Base-by-base conservation (phyloP, 1,140 invertebrate genomes). In the Mizuhopecten yessoensis region DNA sequence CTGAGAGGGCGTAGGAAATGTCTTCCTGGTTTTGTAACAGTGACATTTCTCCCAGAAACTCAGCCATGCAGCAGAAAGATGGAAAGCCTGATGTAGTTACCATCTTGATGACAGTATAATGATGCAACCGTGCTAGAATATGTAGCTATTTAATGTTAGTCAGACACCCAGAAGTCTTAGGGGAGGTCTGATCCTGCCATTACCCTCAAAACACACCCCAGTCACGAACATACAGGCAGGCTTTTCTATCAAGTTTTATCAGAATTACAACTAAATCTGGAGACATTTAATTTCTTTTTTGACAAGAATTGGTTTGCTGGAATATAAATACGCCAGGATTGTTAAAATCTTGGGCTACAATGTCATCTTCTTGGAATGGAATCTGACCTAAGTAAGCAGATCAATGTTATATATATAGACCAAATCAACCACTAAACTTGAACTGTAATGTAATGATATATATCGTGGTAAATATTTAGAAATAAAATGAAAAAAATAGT, bases 91-190 rank as follows among this genome's bases (percentile, higher is more conserved):
- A 75, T 75, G 57, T 29, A 75, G 57, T 75, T 75, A 29, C 57
- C n/a, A 75, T 23, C 57, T 29, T 75, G 57, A 75, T 75, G 57
- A 75, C 57, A 75, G 23, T 75, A 75, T 75, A 75, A 75, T 75
- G 57, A 75, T 75, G n/a, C 57, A 75, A 75, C n/a, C 23, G 5
- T 2, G 57, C 57, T 75, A 5, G 23, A 75, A 29, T 29, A n/a
- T 75, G 57, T 75, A 29, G 57, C 17, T 75, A 17, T n/a, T 75
- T n/a, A 75, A 75, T 75, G 57, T 29, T 75, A n/a, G 45, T 49
- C 45, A 49, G 57, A 75, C 57, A 75, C 57, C 57, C 57, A 75
- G n/a, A 75, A 29, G n/a, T 29, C 57, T 29, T 75, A 2, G 23
- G 57, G 57, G 57, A 75, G 57, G 57, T 29, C 7, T 75, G 23